Conservation (phyloP, 2,113 vertebrate species). For the Leuciscus idus region DNA sequence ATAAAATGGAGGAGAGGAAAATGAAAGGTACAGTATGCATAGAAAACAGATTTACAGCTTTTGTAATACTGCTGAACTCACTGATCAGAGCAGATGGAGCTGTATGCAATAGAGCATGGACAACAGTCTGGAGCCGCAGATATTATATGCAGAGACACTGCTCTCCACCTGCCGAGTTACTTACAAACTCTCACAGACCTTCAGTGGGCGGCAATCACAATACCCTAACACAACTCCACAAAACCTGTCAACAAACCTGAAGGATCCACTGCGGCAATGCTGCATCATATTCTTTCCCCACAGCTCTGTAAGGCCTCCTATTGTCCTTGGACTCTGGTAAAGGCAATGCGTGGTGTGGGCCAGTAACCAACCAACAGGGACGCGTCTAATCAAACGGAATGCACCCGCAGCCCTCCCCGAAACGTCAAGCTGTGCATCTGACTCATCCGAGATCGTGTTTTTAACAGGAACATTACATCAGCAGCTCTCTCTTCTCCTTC, state of each 20-base stretch:
- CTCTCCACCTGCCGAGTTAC: constrained; percentile 17
- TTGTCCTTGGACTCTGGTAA: constrained; percentile 12
- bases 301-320: constrained; percentile 12
- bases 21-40: background rate
- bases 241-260: constrained; percentile 32
- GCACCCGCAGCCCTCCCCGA: constrained; percentile 1
- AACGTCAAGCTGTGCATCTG: constrained; percentile 26
- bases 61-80: background rate
- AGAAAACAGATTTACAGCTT: background rate
- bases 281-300: background rate
- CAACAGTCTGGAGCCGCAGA: constrained; percentile 13
- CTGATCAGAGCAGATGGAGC: constrained; percentile 2
- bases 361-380: constrained; percentile 12
- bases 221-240: constrained; percentile 18
- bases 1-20: background rate
- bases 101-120: background rate
- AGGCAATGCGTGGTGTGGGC: background rate
- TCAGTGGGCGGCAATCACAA: constrained; percentile 41
- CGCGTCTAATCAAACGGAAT: constrained; percentile 20
- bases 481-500: constrained; percentile 11
- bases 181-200: constrained; percentile 15
- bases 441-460: constrained; percentile 3
- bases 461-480: constrained; percentile 42
- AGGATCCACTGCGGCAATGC: constrained; percentile 8
- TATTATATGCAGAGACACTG: constrained; percentile 10